Percentiles rank a stretch among this genome's conserved stretches.
Conservation (phyloP, 2,888 invertebrate genomes). For the Macropis europaea region DNA sequence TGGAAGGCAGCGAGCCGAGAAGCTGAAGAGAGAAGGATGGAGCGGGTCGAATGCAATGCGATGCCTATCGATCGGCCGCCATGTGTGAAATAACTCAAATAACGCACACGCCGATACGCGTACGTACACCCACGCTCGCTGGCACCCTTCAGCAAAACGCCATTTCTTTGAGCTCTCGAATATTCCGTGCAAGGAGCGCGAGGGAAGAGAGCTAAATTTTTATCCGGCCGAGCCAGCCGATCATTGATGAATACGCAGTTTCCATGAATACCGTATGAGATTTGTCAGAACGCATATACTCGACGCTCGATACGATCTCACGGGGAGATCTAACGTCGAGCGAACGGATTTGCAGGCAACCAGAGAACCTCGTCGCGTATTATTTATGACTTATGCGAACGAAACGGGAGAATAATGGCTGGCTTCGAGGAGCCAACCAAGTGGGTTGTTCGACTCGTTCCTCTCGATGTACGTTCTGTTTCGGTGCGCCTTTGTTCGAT, state of each 20-base stretch:
- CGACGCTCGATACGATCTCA: constrained; percentile 49
- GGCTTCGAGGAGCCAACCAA: not conserved
- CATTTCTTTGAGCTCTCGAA: constrained; percentile 26
- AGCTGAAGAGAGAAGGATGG: constrained; percentile 5
- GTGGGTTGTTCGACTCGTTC: not conserved
- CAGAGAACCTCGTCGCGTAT: constrained; percentile 33
- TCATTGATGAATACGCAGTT: constrained; percentile 66
- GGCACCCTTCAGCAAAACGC: constrained; percentile 37
- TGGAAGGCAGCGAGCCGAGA: constrained; percentile 7
- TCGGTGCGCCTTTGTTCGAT: constrained; percentile 3
- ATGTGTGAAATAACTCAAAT: constrained; percentile 70
- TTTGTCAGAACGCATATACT: constrained; percentile 23
- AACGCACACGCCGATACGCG: constrained; percentile 42
- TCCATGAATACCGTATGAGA: constrained; percentile 71
- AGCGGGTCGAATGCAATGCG: constrained; percentile 56
- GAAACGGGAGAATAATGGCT: constrained; percentile 31
- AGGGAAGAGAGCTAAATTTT: constrained; percentile 16
- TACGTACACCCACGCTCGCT: constrained; percentile 18
- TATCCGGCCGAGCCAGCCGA: constrained; percentile 22
- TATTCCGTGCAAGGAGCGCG: constrained; percentile 16
- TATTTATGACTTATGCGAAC: constrained; percentile 34
- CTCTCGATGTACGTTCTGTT: not conserved
- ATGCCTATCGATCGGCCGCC: constrained; percentile 68
- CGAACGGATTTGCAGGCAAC: constrained; percentile 24
- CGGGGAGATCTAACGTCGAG: constrained; percentile 24